These are phyloP conservation scores for Apis florea DNA, from an alignment of 1,140 invertebrate species.

Conservation along the genomic window DNA sequence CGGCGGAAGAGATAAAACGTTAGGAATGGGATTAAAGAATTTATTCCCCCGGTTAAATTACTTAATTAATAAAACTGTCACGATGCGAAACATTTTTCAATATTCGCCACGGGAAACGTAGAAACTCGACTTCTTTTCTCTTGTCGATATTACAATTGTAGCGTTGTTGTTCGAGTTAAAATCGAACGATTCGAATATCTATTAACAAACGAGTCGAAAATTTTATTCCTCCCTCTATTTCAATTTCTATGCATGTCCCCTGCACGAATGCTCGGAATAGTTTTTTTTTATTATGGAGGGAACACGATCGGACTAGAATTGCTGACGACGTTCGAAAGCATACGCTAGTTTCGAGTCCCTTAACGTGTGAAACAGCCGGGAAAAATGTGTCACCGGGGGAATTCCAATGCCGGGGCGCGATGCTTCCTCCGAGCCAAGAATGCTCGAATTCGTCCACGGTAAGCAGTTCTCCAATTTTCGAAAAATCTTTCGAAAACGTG, in stretches of 20 bases:
- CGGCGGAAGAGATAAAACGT: background rate
- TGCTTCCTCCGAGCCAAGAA: background rate
- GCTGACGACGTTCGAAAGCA: background rate
- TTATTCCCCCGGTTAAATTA: background rate
- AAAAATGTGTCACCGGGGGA: constrained; percentile 22
- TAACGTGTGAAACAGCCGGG: background rate
- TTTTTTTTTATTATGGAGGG: background rate
- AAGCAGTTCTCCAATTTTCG: background rate
- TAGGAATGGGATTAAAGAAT: background rate
- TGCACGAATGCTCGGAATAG: background rate
- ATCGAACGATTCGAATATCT: background rate
- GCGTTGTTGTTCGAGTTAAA: background rate
- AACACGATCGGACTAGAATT: background rate
- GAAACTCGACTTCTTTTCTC: too few species aligned
- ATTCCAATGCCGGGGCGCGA: constrained; percentile 1
- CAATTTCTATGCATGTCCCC: background rate
- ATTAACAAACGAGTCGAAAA: background rate
- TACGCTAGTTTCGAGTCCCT: background rate
- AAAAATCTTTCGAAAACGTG: background rate
- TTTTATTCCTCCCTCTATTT: background rate
- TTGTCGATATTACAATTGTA: too few species aligned
- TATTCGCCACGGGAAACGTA: background rate
- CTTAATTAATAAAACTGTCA: background rate
- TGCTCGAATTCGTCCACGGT: background rate
- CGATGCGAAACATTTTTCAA: background rate